Evolutionary conservation across 2,113 vertebrate species (phyloP), one percentile per base, ranked within the genome.

Genomic region (Charadrius vociferus): DNA sequence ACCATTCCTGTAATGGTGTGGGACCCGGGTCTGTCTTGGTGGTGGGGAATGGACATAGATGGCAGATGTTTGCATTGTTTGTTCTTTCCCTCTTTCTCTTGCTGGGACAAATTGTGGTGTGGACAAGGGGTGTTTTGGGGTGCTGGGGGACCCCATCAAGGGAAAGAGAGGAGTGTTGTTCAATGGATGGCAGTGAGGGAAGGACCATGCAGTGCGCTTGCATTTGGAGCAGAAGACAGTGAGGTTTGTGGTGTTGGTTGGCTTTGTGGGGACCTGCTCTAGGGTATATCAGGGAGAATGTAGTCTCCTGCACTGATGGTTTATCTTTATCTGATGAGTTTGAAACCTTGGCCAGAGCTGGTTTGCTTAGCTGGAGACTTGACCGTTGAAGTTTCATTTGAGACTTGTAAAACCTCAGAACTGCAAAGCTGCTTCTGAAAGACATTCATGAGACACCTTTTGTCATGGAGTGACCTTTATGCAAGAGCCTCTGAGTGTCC

Each of bases 1-100:
- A 4, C 16, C 1, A 0, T 68, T 68, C 29, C 30, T 36, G 3
- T 3, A 18, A 20, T 1, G 5, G 4, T 55, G 59, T 41, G 26
- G 19, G n/a, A 45, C 24, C 14, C 27, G 11, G 13, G 4, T 3
- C 43, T 78, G 24, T 49, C 30, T 23, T 45, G 9, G 6, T 14
- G 70, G 9, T 36, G 77, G 8, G 12, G 52, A 32, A 18, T 22
- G 59, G 20, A 0, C 10, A 8, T 3, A 1, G 2, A 22, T 39
- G 37, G 36, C 3, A 16, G 45, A 21, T 24, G 32, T 63, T 81
- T 29, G 3, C 2, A 0, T 2, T 26, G 16, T 2, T 65, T 26
- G 5, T 68, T 36, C 30, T 70, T 73, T 39, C 18, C 26, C 4
- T 29, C 14, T 19, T 47, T 8, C 3, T 47, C 27, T 17, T 36